phyloP scores from a whole-genome alignment of 2,797 vertebrate genomes.

The Natrix natrix region DNA sequence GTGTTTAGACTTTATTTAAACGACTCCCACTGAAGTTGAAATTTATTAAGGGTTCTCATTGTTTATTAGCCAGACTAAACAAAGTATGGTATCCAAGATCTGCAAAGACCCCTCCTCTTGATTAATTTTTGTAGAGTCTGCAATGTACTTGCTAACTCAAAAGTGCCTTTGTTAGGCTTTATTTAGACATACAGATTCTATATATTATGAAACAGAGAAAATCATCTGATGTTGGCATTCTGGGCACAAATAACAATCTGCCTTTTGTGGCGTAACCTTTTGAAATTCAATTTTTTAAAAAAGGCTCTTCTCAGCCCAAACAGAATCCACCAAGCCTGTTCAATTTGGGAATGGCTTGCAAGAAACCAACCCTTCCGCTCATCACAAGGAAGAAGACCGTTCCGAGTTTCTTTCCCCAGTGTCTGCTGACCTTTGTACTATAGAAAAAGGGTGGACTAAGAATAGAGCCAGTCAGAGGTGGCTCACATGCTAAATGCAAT shows the following conservation, averaged over 20 bases:
- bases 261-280: background rate
- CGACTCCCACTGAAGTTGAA: background rate
- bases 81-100: background rate
- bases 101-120: background rate
- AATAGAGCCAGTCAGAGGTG: conserved; percentile 65
- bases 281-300: background rate
- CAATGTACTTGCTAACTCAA: background rate
- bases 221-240: fast-evolving
- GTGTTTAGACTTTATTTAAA: background rate
- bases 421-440: conserved; percentile 54
- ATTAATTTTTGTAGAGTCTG: background rate
- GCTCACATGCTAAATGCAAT: conserved; percentile 49
- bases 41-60: background rate
- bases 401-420: conserved; percentile 3
- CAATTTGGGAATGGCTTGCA: background rate
- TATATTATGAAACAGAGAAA: background rate
- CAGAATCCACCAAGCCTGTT: background rate
- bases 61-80: background rate
- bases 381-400: conserved; percentile 30
- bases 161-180: background rate
- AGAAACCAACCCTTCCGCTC: background rate
- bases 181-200: background rate
- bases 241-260: background rate
- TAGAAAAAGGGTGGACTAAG: conserved; percentile 59
- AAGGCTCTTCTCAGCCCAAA: background rate